phyloP scores from a whole-genome alignment of 2,797 vertebrate species.

The Halcyon chelicuti region DNA sequence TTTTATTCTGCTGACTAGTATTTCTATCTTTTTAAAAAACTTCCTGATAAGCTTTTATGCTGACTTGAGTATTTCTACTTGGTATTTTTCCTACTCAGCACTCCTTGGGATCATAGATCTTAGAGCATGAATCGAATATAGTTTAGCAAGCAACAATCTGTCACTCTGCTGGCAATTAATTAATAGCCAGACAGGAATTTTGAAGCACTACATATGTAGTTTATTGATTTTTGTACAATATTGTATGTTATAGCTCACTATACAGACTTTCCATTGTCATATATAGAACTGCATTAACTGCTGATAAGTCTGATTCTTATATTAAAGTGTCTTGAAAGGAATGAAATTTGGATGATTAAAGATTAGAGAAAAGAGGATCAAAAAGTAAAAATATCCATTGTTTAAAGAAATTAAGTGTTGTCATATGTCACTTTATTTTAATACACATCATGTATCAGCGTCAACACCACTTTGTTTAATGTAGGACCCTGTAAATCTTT shows the following conservation, averaged over 20 bases:
- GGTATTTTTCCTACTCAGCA: background rate
- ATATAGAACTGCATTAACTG: background rate
- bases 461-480: background rate
- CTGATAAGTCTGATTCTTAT: background rate
- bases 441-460: background rate
- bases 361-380: background rate
- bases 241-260: background rate
- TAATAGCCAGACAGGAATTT: slow-evolving; percentile 18
- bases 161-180: slow-evolving; percentile 7
- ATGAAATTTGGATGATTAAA: background rate
- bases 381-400: background rate
- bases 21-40: background rate
- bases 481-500: background rate
- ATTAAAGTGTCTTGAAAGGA: background rate
- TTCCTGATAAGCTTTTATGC: slow-evolving; percentile 1
- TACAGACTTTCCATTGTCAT: background rate
- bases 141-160: slow-evolving; percentile 24
- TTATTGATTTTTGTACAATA: slow-evolving; percentile 23
- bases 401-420: background rate
- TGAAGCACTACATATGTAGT: background rate
- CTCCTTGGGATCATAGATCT: background rate
- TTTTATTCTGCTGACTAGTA: slow-evolving; percentile 41
- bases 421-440: background rate
- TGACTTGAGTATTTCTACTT: background rate
- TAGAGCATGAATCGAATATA: background rate